Evolutionary conservation across 1,140 invertebrate species (phyloP), one percentile per base, ranked within the genome.

Genomic region (Tetramorium parvispinum): DNA sequence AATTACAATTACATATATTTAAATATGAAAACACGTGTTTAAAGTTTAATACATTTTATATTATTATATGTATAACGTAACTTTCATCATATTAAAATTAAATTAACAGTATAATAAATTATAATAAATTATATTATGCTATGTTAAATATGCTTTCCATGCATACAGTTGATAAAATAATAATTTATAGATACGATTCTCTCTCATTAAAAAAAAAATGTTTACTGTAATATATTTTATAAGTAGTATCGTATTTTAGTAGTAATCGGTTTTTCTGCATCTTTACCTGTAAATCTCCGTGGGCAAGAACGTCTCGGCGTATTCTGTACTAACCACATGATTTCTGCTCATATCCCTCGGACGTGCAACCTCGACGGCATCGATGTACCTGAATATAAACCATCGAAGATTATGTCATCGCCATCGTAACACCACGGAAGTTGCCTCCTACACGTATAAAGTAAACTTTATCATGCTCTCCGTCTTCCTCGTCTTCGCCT

Each of bases 321-420:
- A 95, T 85, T 96, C 96, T 32, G 95, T 96, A 73, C 94, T 94
- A 59, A 94, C 93, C 57, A 96, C 93, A 78, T 95, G 94, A 87
- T 95, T 96, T 70, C 94, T 92, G 11, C 95, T 96, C 95, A 96
- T 96, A 79, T 96, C 95, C 73, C 95, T 93, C 6, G 95, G 94
- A 86, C 94, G 93, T 53, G 95, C 91, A 18, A 96, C 93, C 78
- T 96, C 95, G n/a, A 94, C 93, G 6, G 94, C 93, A 46, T 95
- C 94, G 79, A 95, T 88, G 82, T 94, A 96, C 90, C 95, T 96
- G 86, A 83, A 88, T 87, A 81, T 18, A 78, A 91, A 65, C 73
- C 37, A 88, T 57, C 18, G 49, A 8, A 13, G 40, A 66, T 78
- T 59, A 83, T 53, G 51, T 61, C 18, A 59, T 75, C 68, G 68